Evolutionary conservation across 2,888 invertebrate genomes (phyloP), one percentile per base, ranked within the genome.

Genomic region (Patella ulyssiponensis): DNA sequence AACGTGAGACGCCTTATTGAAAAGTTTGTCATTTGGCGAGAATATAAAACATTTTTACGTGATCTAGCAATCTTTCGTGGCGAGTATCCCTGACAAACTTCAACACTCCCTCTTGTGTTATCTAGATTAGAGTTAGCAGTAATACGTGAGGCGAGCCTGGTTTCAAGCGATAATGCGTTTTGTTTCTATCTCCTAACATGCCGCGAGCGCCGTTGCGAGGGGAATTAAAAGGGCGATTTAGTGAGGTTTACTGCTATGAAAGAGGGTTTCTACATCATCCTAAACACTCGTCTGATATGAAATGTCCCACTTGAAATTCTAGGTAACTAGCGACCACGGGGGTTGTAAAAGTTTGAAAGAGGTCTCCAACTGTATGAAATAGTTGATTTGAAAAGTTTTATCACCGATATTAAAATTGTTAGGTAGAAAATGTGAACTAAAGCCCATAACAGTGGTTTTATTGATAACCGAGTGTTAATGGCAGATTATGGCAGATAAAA

Each of bases 1-100:
- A 64, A 64, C 64, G 64, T 23, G 64, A 64, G 64, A 64, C 64
- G 64, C 64, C 64, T 64, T 64, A 64, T 64, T 64, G 64, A 64
- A 64, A 23, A 64, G 1, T 64, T 64, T 64, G 64, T 64, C 64
- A 64, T 64, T 64, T 64, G 64, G 64, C 64, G 64, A 23, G 64
- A 64, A 64, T 64, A 64, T 64, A 64, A 64, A 64, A 64, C 64
- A 64, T 23, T 64, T 64, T 64, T 64, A 64, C 64, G 64, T 64
- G 64, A 64, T 64, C 64, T 64, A 64, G 64, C 64, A 23, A 64
- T 64, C 64, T 64, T 64, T 64, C 20, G 64, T 64, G 64, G 64
- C 64, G 64, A 64, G 23, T 64, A 64, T 64, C 64, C 23, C 64
- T 64, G 64, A 64, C 64, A 64, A 64, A 64, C 64, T 23, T 64